These are phyloP conservation scores for Phortica okadai DNA, from an alignment of 2,888 invertebrate genomes.

Conservation along the genomic window DNA sequence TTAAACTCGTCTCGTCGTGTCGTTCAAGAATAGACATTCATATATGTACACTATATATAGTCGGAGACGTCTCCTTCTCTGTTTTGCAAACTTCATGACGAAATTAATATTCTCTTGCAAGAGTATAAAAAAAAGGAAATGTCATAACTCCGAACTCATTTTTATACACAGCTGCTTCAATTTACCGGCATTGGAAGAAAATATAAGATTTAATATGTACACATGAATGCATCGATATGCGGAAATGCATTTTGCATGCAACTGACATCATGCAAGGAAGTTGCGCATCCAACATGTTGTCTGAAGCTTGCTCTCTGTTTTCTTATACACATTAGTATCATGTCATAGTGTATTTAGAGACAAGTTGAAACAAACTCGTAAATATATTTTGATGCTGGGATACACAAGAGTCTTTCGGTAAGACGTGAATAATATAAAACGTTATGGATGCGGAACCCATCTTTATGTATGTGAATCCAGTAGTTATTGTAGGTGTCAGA, in stretches of 20 bases:
- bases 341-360: neutral
- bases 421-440: too few species aligned
- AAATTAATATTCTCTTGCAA: too few species aligned
- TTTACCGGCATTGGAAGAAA: slow-evolving; percentile 17
- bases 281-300: neutral
- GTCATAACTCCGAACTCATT: slow-evolving; percentile 17
- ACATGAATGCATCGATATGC: neutral
- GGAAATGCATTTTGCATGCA: neutral
- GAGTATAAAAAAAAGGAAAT: neutral
- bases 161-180: slow-evolving; percentile 5
- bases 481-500: neutral
- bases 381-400: neutral
- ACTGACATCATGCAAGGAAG: neutral
- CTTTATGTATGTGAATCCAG: neutral
- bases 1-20: too few species aligned
- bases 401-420: too few species aligned
- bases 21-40: too few species aligned
- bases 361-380: neutral
- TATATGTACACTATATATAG: too few species aligned
- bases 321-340: neutral
- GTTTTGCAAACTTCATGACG: too few species aligned
- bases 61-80: too few species aligned
- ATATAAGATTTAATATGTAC: neutral
- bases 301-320: neutral
- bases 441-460: too few species aligned